Evolutionary conservation across 2,797 vertebrate genomes (phyloP).

Genomic region (Dromococcyx pavoninus): DNA sequence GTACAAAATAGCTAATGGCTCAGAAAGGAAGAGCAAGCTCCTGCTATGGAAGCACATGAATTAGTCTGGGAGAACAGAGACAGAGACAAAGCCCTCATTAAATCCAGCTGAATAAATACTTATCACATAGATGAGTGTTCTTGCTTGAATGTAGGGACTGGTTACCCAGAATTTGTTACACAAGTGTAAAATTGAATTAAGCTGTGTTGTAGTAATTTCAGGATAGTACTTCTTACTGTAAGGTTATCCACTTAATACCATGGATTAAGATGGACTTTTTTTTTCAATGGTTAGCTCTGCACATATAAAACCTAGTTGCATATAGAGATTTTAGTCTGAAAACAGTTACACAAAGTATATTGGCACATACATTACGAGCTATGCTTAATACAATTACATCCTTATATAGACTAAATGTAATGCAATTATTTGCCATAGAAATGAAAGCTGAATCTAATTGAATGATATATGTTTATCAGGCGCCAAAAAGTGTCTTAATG

Average conservation of each 20-base stretch:
- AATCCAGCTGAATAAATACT: not conserved
- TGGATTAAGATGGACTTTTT: not conserved
- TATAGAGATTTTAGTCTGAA: not conserved
- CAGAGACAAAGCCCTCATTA: not conserved
- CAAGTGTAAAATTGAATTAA: not conserved
- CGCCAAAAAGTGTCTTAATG: not conserved
- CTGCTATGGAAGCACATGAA: not conserved
- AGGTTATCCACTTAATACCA: not conserved
- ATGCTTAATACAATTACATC: fast-evolving
- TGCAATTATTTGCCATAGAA: not conserved
- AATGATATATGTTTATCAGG: not conserved
- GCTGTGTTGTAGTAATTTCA: not conserved
- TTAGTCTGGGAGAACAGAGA: not conserved
- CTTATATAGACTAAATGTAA: not conserved
- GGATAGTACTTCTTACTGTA: not conserved
- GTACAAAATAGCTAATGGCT: not conserved
- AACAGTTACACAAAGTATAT: not conserved
- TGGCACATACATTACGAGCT: not conserved
- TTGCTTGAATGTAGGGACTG: not conserved
- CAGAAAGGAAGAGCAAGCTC: not conserved
- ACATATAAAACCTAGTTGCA: not conserved
- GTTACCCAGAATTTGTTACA: not conserved
- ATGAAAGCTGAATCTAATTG: not conserved
- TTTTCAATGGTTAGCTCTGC: not conserved
- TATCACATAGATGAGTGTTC: not conserved